Conservation (phyloP, 1,140 invertebrate species). For the Trachymyrmex septentrionalis region DNA sequence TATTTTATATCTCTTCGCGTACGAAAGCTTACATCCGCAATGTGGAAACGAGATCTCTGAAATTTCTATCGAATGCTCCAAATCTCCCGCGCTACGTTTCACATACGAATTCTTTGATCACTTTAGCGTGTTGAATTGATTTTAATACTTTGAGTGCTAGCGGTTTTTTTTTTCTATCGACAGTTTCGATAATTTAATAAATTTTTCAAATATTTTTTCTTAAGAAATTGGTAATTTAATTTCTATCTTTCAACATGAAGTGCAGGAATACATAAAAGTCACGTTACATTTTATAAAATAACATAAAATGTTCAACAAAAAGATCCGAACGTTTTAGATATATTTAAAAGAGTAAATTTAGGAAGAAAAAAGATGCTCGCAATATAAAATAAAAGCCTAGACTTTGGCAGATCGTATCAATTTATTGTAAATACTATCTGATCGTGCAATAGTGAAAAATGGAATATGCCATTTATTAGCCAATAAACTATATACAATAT, state of each 20-base stretch:
- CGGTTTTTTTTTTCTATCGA: neutral
- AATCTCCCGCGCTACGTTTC: neutral
- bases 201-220: conserved; percentile 11
- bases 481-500: conserved; percentile 4
- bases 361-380: neutral
- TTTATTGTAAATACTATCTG: neutral
- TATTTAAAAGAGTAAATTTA: conserved; percentile 4
- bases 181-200: neutral
- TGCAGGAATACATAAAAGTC: neutral
- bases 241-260: neutral
- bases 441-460: conserved; percentile 13
- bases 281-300: neutral
- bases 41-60: conserved; percentile 19
- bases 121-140: conserved; percentile 1
- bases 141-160: neutral
- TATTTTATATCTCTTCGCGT: neutral
- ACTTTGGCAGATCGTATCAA: neutral
- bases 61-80: conserved; percentile 1
- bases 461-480: conserved; percentile 21
- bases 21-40: conserved; percentile 5
- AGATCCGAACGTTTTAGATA: neutral
- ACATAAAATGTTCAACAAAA: neutral
- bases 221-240: neutral
- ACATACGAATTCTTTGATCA: neutral
- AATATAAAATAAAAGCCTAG: neutral